Base-by-base conservation (phyloP, 2,888 invertebrate genomes). In the Mamestra brassicae region DNA sequence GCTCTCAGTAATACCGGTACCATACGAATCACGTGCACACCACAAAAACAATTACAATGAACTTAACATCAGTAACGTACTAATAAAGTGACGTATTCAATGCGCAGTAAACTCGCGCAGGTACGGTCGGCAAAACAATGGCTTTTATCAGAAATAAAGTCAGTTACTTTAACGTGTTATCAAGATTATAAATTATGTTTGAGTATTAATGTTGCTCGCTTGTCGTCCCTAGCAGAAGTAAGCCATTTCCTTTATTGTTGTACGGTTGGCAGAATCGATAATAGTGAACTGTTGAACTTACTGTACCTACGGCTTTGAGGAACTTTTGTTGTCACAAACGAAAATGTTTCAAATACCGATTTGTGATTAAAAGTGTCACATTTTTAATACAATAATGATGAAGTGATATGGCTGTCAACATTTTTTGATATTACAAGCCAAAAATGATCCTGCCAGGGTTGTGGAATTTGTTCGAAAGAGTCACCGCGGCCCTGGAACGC, bases 11-110 rank as follows among this genome's bases (percentile, higher is more conserved):
- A 58, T 38, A 60, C 52, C 85, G 57, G 72, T 73, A 76, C 72
- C 63, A 58, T 13, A 4, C 61, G 79, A 81, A 80, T 81, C 86
- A 83, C 83, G 82, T 71, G 72, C 69, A 71, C 67, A 64, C 75
- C 71, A 78, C 84, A 85, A 87, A 89, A 91, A 90, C 90, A 89
- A 90, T 90, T 90, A 91, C 90, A 91, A 90, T 90, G 89, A 87
- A 80, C 84, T 88, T 87, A 88, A 86, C 88, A 87, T 88, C 83
- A 86, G 86, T 87, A 89, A 88, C 88, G 89, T 89, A 87, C 89
- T 89, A 89, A 90, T 93, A 92, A 92, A 90, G 81, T 89, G 87
- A 89, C 87, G 86, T 86, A 81, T 81, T 85, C 84, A 87, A 86
- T 87, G 87, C 85, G 85, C 89, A 80, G 83, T 92, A 92, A 92